Evolutionary conservation across 30 jellyfish, hydroid and myxozoan genomes (phyloP), one percentile per base, ranked within the genome.

Genomic region (Aurelia aurita complex sp. Pacific): DNA sequence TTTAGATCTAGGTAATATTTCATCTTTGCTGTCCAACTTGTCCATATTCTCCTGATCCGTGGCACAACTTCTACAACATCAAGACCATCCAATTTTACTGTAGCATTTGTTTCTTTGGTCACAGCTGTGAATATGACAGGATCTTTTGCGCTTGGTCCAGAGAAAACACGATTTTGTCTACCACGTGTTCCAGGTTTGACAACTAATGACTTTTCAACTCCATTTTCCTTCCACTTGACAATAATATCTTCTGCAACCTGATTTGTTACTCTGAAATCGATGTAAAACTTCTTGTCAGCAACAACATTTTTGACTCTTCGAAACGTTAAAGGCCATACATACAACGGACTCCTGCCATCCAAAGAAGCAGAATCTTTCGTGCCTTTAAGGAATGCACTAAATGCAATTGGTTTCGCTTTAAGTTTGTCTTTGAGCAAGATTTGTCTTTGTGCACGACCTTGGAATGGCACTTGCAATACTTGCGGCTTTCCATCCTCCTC

Each of bases 211-310:
- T 54, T 36, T 5, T 2, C 36, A 4, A 46, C 33, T 1, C 86
- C 87, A 29, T 55, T 43, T 50, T 73, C 79, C 61, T 40, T 51
- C 80, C 78, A 64, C 34, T 57, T 10, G 64, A 84, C 67, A 10
- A 32, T 69, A 36, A 84, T 64, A 53, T 84, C 82, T n/a, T 84
- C 87, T 57, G 93, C 81, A 5, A 67, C 87, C 65, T 84, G 64
- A 51, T 73, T 84, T 8, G 52, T 66, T 10, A 74, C 82, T 17
- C 17, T 29, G 15, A 84, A 55, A 34, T 51, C 70, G 2, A 73
- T 69, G 76, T 32, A 70, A 32, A 17, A 73, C 18, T 73, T 69
- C 67, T 73, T 84, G 2, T 55, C 76, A 7, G 93, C 93, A 10
- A 51, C 64, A 52, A 84, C 12, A 16, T 23, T 42, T 33, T 69